Evolutionary conservation across 1,140 invertebrate genomes (phyloP).

Genomic region (Leptopilina clavipes): DNA sequence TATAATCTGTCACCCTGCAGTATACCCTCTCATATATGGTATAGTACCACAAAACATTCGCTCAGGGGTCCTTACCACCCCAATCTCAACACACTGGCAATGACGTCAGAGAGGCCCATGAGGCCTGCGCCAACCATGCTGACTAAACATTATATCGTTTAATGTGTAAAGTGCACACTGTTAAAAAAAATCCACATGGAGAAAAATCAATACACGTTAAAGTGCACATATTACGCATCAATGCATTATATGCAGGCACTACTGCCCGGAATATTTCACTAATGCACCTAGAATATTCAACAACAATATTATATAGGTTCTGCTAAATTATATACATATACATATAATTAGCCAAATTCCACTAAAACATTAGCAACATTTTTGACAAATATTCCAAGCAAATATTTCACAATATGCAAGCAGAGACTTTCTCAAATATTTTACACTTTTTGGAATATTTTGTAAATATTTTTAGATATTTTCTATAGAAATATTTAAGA

Average conservation of each 20-base stretch:
- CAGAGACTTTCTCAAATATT: too few relatives aligned
- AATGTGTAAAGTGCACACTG: not conserved
- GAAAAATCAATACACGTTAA: too few relatives aligned
- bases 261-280: not conserved
- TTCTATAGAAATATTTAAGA: too few relatives aligned
- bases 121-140: not conserved
- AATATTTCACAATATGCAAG: too few relatives aligned
- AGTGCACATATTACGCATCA: not conserved
- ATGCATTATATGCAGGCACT: not conserved
- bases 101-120: not conserved
- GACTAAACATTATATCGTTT: constrained; percentile 10
- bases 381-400: too few relatives aligned
- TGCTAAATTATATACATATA: too few relatives aligned
- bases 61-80: constrained; percentile 25
- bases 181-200: not conserved
- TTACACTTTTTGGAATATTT: too few relatives aligned
- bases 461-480: too few relatives aligned
- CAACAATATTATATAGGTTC: too few relatives aligned
- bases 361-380: too few relatives aligned
- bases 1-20: constrained; percentile 64
- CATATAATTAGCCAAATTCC: too few relatives aligned
- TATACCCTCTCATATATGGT: not conserved
- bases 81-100: not conserved
- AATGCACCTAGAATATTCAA: too few relatives aligned
- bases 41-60: constrained; percentile 30